Percentiles rank a stretch among this genome's conserved stretches.
phyloP scores from a whole-genome alignment of 2,888 invertebrate genomes.

The Yponomeuta plumbellus region DNA sequence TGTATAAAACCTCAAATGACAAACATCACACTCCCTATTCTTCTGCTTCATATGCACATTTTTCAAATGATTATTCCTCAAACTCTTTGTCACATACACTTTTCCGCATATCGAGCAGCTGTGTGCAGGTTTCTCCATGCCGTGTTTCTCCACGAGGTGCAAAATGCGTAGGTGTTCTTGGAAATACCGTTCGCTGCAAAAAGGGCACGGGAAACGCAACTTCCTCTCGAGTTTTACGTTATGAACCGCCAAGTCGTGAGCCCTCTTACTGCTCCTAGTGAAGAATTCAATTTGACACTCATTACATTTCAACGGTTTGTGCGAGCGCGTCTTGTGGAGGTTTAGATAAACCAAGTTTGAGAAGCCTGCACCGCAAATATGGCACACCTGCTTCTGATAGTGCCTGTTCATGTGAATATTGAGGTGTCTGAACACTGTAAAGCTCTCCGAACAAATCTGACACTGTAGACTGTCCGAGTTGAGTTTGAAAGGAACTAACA shows the following conservation, averaged over 20 bases:
- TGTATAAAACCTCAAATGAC: conserved; percentile 31
- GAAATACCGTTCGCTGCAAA: conserved; percentile 46
- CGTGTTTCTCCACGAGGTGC: conserved; percentile 54
- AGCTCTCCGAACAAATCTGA: conserved; percentile 50
- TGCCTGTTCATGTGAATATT: conserved; percentile 66
- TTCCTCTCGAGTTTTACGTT: conserved; percentile 38
- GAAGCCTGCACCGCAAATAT: conserved; percentile 59
- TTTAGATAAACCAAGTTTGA: conserved; percentile 50
- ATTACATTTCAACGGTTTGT: conserved; percentile 41
- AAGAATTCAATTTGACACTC: conserved; percentile 41
- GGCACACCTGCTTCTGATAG: conserved; percentile 61
- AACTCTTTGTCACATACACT: conserved; percentile 51
- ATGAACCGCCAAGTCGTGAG: conserved; percentile 30
- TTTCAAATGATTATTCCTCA: conserved; percentile 58
- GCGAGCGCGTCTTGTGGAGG: conserved; percentile 51
- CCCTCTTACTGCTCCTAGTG: conserved; percentile 33
- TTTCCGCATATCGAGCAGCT: conserved; percentile 51
- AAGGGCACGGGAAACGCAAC: conserved; percentile 48
- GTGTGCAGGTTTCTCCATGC: conserved; percentile 45
- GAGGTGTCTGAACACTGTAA: conserved; percentile 44
- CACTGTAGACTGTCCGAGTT: conserved; percentile 39
- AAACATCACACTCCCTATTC: conserved; percentile 46
- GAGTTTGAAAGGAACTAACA: conserved; percentile 58
- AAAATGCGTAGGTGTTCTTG: conserved; percentile 45
- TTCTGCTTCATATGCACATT: conserved; percentile 60